These are phyloP conservation scores for Micoletzkya japonica DNA, from an alignment of 2,888 invertebrate genomes.

Conservation along the genomic window DNA sequence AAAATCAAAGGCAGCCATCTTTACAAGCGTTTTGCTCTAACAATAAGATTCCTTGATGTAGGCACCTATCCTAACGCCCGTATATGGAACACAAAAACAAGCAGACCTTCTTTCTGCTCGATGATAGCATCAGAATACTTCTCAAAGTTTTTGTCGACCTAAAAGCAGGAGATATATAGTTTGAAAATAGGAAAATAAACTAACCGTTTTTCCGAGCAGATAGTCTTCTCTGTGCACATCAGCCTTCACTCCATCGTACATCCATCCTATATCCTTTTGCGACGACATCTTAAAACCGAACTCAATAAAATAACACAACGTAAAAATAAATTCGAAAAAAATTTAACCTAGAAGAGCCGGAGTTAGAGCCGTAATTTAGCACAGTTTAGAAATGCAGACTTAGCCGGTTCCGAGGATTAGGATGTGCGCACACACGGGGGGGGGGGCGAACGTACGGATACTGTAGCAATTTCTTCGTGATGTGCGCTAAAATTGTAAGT, in stretches of 20 bases:
- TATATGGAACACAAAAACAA: background rate
- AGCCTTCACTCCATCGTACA: conserved; percentile 59
- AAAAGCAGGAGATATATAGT: conserved; percentile 6
- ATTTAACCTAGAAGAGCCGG: too few species aligned
- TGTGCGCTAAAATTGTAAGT: too few species aligned
- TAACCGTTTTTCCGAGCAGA: conserved; percentile 55
- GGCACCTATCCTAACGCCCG: too few species aligned
- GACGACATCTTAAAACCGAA: conserved; percentile 18
- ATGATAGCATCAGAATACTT: conserved; percentile 58
- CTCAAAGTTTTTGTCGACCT: conserved; percentile 60
- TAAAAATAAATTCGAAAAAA: too few species aligned
- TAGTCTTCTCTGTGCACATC: conserved; percentile 58
- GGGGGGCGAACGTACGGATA: too few species aligned
- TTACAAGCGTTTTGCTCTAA: background rate
- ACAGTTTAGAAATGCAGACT: too few species aligned
- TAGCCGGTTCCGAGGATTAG: too few species aligned
- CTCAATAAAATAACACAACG: too few species aligned
- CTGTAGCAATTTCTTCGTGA: too few species aligned
- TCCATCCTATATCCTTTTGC: conserved; percentile 51
- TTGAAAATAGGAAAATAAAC: background rate
- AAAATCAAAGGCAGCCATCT: background rate
- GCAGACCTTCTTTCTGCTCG: conserved; percentile 41
- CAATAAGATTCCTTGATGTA: too few species aligned
- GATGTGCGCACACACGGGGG: too few species aligned
- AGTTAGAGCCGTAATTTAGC: too few species aligned